Percentiles rank a stretch among this genome's conserved stretches.
Evolutionary conservation across 2,113 vertebrate genomes (phyloP).

Genomic region (Lanius ludovicianus): DNA sequence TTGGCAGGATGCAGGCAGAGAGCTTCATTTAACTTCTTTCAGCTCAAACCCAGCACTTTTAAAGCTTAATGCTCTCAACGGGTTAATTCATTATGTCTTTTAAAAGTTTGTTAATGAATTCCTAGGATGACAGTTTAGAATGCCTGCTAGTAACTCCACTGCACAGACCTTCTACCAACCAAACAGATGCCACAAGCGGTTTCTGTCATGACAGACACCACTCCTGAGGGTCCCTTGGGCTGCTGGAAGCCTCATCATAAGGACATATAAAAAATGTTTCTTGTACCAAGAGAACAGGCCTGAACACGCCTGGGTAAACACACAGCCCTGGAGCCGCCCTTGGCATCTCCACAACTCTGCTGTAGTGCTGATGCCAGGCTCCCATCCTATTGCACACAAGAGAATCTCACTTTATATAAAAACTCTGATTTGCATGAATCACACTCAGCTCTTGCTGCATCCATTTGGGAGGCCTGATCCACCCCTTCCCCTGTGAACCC

Average conservation of each 20-base stretch:
- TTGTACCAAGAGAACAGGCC: neutral
- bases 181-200: accelerated
- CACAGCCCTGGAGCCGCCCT: neutral
- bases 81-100: neutral
- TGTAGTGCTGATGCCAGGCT: neutral
- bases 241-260: neutral
- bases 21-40: neutral
- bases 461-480: neutral
- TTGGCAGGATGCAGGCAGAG: neutral
- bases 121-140: neutral
- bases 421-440: neutral
- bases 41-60: neutral
- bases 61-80: neutral
- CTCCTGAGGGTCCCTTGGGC: neutral
- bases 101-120: neutral
- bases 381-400: neutral
- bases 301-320: neutral
- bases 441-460: accelerated
- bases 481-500: neutral
- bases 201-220: accelerated
- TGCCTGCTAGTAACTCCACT: neutral
- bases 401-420: accelerated
- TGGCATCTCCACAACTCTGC: neutral
- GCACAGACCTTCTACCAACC: neutral
- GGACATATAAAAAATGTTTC: accelerated